These are phyloP conservation scores for Sebastes itinus DNA, from an alignment of 2,797 vertebrate species.

Conservation along the genomic window DNA sequence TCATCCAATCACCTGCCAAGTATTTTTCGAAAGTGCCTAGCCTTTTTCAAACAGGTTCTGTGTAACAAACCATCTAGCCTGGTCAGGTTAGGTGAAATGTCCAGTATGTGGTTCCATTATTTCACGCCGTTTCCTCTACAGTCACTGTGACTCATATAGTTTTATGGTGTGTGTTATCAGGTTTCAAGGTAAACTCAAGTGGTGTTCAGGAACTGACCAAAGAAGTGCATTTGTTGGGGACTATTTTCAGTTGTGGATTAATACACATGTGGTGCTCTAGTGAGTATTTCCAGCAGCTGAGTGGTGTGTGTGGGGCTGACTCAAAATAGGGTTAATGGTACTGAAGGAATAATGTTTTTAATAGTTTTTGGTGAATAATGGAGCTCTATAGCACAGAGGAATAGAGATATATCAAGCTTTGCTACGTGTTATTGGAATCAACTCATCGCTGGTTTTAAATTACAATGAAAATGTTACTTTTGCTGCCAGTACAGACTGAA, in stretches of 20 bases:
- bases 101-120: not conserved
- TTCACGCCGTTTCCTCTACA: not conserved
- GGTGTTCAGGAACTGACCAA: not conserved
- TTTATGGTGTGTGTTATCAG: not conserved
- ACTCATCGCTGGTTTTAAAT: not conserved
- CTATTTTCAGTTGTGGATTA: not conserved
- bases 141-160: not conserved
- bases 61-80: too few species aligned
- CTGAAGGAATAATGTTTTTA: not conserved
- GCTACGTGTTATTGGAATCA: not conserved
- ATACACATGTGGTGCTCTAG: not conserved
- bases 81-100: too few species aligned
- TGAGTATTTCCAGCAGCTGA: not conserved
- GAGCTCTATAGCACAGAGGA: not conserved
- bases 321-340: not conserved
- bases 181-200: not conserved
- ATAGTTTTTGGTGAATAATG: not conserved
- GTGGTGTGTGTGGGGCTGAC: rapidly evolving
- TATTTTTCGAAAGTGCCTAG: too few species aligned
- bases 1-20: too few species aligned
- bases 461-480: not conserved
- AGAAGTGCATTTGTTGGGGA: not conserved
- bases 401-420: not conserved
- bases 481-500: too few species aligned
- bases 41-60: too few species aligned